Percentiles rank a stretch among this genome's conserved stretches.
These are phyloP conservation scores for Didymodactylos carnosus DNA, from an alignment of 2,888 invertebrate species.

Conservation along the genomic window DNA sequence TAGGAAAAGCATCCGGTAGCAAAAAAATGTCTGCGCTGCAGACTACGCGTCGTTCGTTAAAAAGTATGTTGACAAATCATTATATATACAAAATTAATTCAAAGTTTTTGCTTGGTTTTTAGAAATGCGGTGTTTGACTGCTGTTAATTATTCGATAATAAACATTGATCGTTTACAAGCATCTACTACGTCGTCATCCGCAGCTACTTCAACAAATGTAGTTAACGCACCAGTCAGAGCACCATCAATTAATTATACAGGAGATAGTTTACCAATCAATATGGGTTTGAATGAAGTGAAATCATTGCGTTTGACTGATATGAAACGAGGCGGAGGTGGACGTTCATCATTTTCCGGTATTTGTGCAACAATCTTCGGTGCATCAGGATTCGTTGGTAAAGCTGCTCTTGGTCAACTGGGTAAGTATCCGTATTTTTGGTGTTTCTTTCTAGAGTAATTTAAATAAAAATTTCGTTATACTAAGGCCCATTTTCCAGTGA, in stretches of 20 bases:
- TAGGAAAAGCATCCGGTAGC: no score
- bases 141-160: no score
- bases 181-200: not conserved
- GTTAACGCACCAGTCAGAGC: no score
- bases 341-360: constrained; percentile 85
- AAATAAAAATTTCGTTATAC: not conserved
- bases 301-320: not conserved
- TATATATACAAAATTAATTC: no score
- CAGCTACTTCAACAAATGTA: not conserved
- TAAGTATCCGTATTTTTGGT: no score
- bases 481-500: no score
- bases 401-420: constrained; percentile 72
- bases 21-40: no score
- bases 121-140: no score
- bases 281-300: not conserved
- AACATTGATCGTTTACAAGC: not conserved
- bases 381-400: constrained; percentile 66
- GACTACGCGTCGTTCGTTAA: no score
- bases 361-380: constrained; percentile 92
- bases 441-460: not conserved
- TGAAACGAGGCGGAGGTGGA: constrained; percentile 42
- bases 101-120: no score
- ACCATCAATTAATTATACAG: not conserved
- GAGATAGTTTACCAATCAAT: not conserved
- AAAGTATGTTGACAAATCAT: no score